A percentile compares a stretch with the other conserved stretches of the same genome.
phyloP scores from a whole-genome alignment of 2,797 vertebrate genomes.

The Anisognathus igniventris region DNA sequence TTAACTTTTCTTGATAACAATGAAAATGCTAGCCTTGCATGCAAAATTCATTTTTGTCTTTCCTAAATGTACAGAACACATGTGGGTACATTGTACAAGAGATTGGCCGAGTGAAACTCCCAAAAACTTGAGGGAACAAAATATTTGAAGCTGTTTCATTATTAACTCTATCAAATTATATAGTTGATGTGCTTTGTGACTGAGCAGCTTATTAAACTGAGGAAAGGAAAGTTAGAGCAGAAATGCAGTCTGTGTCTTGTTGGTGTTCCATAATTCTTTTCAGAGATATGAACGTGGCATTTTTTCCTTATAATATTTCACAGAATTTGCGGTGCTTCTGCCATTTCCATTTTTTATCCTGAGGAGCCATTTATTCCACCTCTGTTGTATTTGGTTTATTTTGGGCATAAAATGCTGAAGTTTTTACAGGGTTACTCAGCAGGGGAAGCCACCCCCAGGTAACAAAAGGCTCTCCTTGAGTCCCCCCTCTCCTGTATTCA shows the following conservation, averaged over 20 bases:
- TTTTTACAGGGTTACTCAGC: not conserved
- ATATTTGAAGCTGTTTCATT: not conserved
- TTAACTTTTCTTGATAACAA: slow-evolving; percentile 67
- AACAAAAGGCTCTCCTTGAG: not conserved
- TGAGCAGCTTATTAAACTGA: not conserved
- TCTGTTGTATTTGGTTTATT: not conserved
- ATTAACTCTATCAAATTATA: not conserved
- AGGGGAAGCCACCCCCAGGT: not conserved
- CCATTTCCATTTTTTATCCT: not conserved
- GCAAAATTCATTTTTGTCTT: slow-evolving; percentile 34
- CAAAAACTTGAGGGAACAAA: not conserved
- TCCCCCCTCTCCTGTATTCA: not conserved
- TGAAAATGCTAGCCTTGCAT: slow-evolving; percentile 41
- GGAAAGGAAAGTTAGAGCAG: not conserved
- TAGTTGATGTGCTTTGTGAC: not conserved
- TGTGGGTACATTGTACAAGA: not conserved
- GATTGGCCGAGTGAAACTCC: not conserved
- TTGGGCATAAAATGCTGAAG: not conserved
- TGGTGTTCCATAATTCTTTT: not conserved
- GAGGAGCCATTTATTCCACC: not conserved
- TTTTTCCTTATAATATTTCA: not conserved
- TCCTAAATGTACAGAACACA: not conserved
- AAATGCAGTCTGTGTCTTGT: not conserved
- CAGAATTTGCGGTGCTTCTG: not conserved
- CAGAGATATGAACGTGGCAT: not conserved